A percentile compares a stretch with the other conserved stretches of the same genome.
Conservation (phyloP, 2,797 vertebrate genomes). For the Erethizon dorsatum region DNA sequence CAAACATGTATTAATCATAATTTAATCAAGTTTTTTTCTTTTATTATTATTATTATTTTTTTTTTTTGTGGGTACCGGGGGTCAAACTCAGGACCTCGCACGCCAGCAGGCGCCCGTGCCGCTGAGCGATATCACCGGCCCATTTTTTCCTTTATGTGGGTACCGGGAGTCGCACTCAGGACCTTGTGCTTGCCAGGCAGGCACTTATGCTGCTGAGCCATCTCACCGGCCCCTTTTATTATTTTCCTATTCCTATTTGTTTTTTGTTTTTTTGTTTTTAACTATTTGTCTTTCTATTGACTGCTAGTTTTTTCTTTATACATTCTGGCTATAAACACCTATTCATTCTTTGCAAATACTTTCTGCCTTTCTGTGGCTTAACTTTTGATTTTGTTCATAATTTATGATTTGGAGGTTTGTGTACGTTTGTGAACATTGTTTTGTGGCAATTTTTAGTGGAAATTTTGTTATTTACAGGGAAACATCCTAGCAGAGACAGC, state of each 20-base stretch:
- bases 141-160: too few species aligned
- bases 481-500: not conserved
- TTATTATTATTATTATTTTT: too few species aligned
- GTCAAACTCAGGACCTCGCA: too few species aligned
- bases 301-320: slow-evolving; percentile 29
- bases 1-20: not conserved
- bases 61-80: too few species aligned
- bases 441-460: slow-evolving; percentile 12
- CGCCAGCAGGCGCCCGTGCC: too few species aligned
- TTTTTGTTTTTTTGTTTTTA: slow-evolving; percentile 1
- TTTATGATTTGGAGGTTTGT: not conserved
- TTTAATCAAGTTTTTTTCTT: not conserved
- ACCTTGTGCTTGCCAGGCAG: too few species aligned
- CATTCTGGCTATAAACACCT: slow-evolving; percentile 26
- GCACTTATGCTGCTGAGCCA: too few species aligned
- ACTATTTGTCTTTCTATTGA: slow-evolving; percentile 15
- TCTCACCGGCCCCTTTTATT: not conserved
- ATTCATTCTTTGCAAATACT: slow-evolving; percentile 30
- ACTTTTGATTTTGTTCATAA: not conserved
- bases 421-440: not conserved
- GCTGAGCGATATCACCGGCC: too few species aligned
- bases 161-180: too few species aligned
- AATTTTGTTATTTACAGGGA: not conserved
- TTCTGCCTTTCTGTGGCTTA: slow-evolving; percentile 28
- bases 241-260: not conserved